Conservation (phyloP, 1,140 invertebrate genomes). For the Aphidius gifuensis region DNA sequence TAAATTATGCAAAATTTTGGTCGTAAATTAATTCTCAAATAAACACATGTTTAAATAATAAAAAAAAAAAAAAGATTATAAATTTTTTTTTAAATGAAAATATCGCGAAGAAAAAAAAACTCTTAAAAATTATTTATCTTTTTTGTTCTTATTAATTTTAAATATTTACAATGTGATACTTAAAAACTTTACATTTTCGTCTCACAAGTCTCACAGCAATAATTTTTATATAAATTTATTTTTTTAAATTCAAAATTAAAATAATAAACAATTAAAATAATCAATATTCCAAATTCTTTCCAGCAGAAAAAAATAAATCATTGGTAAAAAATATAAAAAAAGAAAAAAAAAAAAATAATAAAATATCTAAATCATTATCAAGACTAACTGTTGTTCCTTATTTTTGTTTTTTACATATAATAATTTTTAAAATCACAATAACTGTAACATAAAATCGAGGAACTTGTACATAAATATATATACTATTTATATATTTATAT, state of each 20-base stretch:
- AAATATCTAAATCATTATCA: not conserved
- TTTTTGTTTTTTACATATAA: not conserved
- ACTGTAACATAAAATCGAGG: conserved; percentile 45
- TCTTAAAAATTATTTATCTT: too few relatives aligned
- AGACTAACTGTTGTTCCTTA: conserved; percentile 5
- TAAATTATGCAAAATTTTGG: too few relatives aligned
- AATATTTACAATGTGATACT: conserved; percentile 45
- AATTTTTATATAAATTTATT: too few relatives aligned
- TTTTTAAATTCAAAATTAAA: too few relatives aligned
- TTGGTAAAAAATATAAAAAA: not conserved
- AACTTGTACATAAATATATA: conserved; percentile 53
- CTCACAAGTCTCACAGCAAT: conserved; percentile 31
- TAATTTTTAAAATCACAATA: conserved; percentile 27
- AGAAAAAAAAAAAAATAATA: conserved; percentile 4
- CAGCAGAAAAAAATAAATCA: not conserved
- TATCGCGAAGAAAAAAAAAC: too few relatives aligned
- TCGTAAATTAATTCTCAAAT: too few relatives aligned
- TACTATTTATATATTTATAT: conserved; percentile 49
- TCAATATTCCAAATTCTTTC: too few relatives aligned
- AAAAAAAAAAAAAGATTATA: too few relatives aligned
- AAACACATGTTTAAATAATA: too few relatives aligned
- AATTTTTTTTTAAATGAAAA: too few relatives aligned
- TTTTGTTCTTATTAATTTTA: not conserved
- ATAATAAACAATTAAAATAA: too few relatives aligned
- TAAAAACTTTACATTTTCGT: conserved; percentile 32